Evolutionary conservation across 2,888 invertebrate species (phyloP), one percentile per base, ranked within the genome.

Genomic region (Unio pictorum): DNA sequence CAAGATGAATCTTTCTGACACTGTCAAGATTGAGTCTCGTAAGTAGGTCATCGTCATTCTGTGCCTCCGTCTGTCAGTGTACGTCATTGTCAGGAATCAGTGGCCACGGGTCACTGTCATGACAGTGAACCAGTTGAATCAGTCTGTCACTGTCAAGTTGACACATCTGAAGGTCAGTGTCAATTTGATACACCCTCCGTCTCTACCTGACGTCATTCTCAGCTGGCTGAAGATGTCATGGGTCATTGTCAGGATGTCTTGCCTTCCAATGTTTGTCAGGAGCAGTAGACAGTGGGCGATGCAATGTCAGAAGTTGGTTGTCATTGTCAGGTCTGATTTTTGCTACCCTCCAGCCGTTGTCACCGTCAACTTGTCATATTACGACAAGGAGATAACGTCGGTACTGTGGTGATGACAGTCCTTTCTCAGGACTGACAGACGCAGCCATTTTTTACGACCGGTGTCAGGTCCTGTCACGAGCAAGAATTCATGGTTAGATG

Each of bases 131-230:
- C 59, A 23, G n/a, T 66, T 45, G 54, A 55, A 34, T 58, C 23
- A 3, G 59, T 55, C 28, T 69, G 69, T 69, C 69, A 69, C 34
- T 69, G 69, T 69, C 69, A 69, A 26, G 45, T 45, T 45, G 65
- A 65, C 20, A 55, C 61, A n/a, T 54, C 28, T 30, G 56, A 61
- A 11, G 68, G 68, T 68, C 68, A 68, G n/a, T 68, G 68, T 68
- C 68, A 68, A 8, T 26, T 54, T 5, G 59, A 59, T 23, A 20
- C 54, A 26, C 64, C 55, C 30, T 55, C 15, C 55, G 54, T 45
- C 30, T 56, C 28, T 63, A 59, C 23, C 30, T 26, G n/a, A 28
- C 64, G 30, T 59, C 64, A 34, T 28, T 57, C 34, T 23, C 20
- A 55, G 34, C 30, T 5, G 34, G 69, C 60, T 23, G 61, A 18